phyloP scores from a whole-genome alignment of 1,140 invertebrate species.

The Eupristina koningsbergeri region DNA sequence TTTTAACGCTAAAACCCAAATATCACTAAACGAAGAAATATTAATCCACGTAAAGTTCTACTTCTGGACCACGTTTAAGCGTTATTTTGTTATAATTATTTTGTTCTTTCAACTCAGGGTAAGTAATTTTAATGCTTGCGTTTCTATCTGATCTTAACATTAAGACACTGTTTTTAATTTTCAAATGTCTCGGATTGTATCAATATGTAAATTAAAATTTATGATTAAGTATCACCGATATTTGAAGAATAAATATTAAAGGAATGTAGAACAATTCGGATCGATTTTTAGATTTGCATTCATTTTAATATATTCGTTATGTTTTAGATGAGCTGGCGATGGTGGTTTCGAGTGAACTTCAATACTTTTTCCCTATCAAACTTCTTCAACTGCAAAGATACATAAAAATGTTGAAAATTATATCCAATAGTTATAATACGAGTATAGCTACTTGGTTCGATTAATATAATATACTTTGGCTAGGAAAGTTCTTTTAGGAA shows the following conservation, averaged over 20 bases:
- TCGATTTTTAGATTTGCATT: neutral
- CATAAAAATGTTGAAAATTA: slow-evolving; percentile 9
- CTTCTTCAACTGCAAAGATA: neutral
- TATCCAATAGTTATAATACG: neutral
- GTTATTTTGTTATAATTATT: no score
- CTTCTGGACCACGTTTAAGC: neutral
- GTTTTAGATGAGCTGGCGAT: neutral
- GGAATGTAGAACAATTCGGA: neutral
- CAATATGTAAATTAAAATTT: neutral
- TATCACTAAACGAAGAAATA: neutral
- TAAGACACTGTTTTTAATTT: no score
- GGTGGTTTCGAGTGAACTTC: neutral
- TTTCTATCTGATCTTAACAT: no score
- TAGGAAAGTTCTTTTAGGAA: neutral
- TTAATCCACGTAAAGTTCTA: neutral
- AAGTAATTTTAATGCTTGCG: no score
- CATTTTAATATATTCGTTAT: neutral
- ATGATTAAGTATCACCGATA: neutral
- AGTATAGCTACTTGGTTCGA: neutral
- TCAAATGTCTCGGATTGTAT: no score
- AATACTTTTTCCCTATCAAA: neutral
- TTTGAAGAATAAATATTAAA: no score
- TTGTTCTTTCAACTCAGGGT: no score
- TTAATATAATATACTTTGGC: neutral
- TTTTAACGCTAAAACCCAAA: neutral